Evolutionary conservation across 2,888 invertebrate genomes (phyloP).

Genomic region (Spicauda simplicius): DNA sequence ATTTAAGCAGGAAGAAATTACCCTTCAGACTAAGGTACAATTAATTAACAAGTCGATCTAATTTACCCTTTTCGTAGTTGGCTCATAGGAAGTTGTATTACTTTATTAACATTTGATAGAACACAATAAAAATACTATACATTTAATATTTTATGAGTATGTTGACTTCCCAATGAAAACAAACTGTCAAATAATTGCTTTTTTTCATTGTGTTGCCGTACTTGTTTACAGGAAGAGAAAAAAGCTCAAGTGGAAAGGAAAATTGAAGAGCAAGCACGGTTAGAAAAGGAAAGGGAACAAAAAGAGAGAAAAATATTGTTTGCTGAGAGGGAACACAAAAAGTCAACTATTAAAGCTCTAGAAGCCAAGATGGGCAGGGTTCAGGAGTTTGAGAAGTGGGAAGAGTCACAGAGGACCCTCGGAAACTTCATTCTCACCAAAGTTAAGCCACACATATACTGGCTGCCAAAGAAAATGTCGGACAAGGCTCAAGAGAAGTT

Average conservation of each 20-base stretch:
- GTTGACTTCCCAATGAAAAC: too few species aligned
- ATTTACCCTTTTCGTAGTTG: too few species aligned
- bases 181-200: too few species aligned
- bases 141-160: too few species aligned
- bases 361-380: conserved; percentile 96
- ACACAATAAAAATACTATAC: too few species aligned
- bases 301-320: conserved; percentile 94
- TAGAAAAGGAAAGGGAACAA: conserved; percentile 92
- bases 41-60: too few species aligned
- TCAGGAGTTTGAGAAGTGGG: conserved; percentile 95
- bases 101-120: too few species aligned
- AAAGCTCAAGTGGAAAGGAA: conserved; percentile 94
- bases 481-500: conserved; percentile 88
- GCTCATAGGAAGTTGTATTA: too few species aligned
- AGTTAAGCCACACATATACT: conserved; percentile 94
- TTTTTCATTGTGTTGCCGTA: background rate
- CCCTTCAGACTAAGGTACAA: conserved; percentile 89
- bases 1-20: conserved; percentile 97
- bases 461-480: conserved; percentile 92
- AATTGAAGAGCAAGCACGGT: conserved; percentile 95
- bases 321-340: conserved; percentile 93
- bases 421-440: conserved; percentile 94
- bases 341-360: conserved; percentile 93
- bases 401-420: conserved; percentile 88
- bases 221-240: conserved; percentile 69